Evolutionary conservation across 2,888 invertebrate genomes (phyloP), one percentile per base, ranked within the genome.

Genomic region (Athalia rosae): DNA sequence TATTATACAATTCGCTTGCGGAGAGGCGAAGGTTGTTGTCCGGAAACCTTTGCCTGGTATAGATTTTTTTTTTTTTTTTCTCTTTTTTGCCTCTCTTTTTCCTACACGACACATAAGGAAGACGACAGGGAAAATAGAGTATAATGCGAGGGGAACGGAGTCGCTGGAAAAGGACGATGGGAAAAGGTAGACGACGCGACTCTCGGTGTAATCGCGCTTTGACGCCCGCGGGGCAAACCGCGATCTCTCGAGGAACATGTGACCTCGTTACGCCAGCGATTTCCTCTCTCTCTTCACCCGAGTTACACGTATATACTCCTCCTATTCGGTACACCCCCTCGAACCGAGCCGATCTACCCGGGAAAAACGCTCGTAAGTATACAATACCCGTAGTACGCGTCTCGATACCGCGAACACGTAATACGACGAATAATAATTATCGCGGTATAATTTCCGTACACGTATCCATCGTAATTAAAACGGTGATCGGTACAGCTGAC

Each of bases 161-260:
- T 45, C 15, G 9, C 11, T 58, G 43, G 13, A 71, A 45, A 58
- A 45, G 43, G 58, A 58, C 43, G 56, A 45, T 71, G 45, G 58
- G 58, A 48, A 56, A 41, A 45, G 56, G 13, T 43, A 41, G 41
- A 67, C 15, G 64, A 53, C 43, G 58, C 13, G 28, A 71, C 45
- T 50, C 67, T 50, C 28, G 50, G 28, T 53, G 15, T 50, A 67
- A 64, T 7, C 64, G 45, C 64, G 64, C 47, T 15, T 45, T 64
- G 53, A 71, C 56, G 71, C 71, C 71, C 71, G n/a, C 41, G 43
- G 71, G 71, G 71, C 69, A 67, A 56, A n/a, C 6, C n/a, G 15
- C 15, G 41, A 4, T 13, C 3, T 8, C 28, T 28, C 41, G 8
- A 8, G 41, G 58, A 71, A 71, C 71, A 71, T 58, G 71, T 43